phyloP scores from a whole-genome alignment of 1,140 invertebrate genomes.

The Venustaconcha ellipsiformis region DNA sequence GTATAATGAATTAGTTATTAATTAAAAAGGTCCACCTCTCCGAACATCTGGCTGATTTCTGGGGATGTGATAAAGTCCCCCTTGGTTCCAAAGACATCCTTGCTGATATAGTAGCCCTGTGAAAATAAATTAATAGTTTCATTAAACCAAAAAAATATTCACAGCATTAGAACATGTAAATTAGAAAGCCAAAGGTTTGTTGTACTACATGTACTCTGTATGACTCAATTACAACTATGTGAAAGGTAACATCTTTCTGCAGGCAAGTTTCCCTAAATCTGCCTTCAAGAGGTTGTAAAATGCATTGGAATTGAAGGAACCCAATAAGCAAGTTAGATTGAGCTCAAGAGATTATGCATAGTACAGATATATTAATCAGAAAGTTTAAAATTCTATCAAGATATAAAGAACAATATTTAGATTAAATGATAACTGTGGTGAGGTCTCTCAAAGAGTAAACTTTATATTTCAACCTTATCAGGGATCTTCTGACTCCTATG shows the following conservation, averaged over 20 bases:
- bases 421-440: no score
- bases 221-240: neutral
- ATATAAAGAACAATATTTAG: no score
- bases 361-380: no score
- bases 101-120: constrained; percentile 87
- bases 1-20: neutral
- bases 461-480: no score
- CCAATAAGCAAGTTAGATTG: no score
- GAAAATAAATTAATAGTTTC: constrained; percentile 23
- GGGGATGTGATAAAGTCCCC: constrained; percentile 98
- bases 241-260: neutral
- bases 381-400: no score
- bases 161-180: neutral
- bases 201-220: neutral
- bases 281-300: no score
- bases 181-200: neutral
- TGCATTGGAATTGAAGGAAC: no score
- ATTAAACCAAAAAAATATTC: neutral
- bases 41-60: constrained; percentile 96
- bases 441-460: no score
- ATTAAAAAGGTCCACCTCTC: constrained; percentile 77
- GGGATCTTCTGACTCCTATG: no score
- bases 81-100: constrained; percentile 86
- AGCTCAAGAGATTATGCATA: no score
- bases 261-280: no score